Conservation (phyloP, 2,113 vertebrate species). For the Elaphurus davidianus region DNA sequence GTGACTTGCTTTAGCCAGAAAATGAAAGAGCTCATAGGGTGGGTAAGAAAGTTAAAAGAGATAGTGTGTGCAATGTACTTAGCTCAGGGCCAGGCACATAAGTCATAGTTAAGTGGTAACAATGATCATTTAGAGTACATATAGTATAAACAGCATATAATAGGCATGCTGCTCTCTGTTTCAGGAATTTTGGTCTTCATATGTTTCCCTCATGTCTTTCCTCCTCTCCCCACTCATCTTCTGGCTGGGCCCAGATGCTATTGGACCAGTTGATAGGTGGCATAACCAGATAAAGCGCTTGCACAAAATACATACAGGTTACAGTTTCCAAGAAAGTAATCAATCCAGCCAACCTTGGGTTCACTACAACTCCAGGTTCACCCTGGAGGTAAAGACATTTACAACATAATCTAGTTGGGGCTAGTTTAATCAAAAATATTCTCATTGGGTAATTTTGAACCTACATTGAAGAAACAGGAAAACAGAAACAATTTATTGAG, state of each 20-base stretch:
- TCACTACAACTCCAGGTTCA: not conserved
- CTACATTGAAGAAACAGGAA: not conserved
- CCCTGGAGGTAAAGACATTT: not conserved
- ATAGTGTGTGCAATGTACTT: not conserved
- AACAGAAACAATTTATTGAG: not conserved
- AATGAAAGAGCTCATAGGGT: not conserved
- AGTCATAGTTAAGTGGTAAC: not conserved
- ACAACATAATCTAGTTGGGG: not conserved
- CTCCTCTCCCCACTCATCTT: not conserved
- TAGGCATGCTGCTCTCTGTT: not conserved
- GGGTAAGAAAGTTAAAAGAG: not conserved
- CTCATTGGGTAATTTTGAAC: not conserved
- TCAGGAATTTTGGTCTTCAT: not conserved
- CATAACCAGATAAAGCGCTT: not conserved
- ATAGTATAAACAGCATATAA: not conserved
- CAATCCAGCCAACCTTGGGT: not conserved
- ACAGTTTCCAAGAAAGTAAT: not conserved
- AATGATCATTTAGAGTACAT: not conserved
- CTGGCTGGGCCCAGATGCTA: not conserved
- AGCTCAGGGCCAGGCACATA: not conserved
- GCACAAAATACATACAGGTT: not conserved
- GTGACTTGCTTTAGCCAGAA: not conserved
- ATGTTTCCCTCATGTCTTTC: not conserved
- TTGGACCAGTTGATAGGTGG: too few relatives aligned
- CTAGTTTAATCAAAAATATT: not conserved